phyloP scores from a whole-genome alignment of 2,888 invertebrate genomes.

The Hyposoter dolosus region DNA sequence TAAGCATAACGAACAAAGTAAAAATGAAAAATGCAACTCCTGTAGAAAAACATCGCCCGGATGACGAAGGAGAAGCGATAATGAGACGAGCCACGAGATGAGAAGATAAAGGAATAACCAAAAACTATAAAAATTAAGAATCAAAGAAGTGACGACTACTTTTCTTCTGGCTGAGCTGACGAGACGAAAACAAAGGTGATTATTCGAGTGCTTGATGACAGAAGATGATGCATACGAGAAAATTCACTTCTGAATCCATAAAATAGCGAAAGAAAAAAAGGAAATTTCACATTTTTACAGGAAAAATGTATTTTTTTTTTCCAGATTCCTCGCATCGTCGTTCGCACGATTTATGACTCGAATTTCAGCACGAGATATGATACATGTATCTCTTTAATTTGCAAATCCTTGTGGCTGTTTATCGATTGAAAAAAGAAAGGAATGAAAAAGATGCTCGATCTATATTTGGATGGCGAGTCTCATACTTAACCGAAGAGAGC shows the following conservation, averaged over 20 bases:
- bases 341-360: background rate
- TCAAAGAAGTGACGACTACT: constrained; percentile 36
- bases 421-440: constrained; percentile 10
- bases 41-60: constrained; percentile 25
- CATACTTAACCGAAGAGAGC: background rate
- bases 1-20: constrained; percentile 35
- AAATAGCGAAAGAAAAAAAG: background rate
- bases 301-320: background rate
- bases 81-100: constrained; percentile 41
- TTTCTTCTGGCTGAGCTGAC: constrained; percentile 24
- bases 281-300: background rate
- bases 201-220: constrained; percentile 66
- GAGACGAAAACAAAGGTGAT: constrained; percentile 43
- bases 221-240: constrained; percentile 49
- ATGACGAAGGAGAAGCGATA: constrained; percentile 37
- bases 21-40: constrained; percentile 25
- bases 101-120: constrained; percentile 22
- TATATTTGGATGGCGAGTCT: background rate
- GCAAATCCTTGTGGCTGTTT: constrained; percentile 1
- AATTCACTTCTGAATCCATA: background rate
- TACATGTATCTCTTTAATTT: background rate
- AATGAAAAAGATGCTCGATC: background rate
- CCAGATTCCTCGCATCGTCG: background rate
- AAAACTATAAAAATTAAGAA: constrained; percentile 30
- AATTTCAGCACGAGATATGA: constrained; percentile 2